These are phyloP conservation scores for Bruchidius siliquastri DNA, from an alignment of 2,888 invertebrate species.

Conservation along the genomic window DNA sequence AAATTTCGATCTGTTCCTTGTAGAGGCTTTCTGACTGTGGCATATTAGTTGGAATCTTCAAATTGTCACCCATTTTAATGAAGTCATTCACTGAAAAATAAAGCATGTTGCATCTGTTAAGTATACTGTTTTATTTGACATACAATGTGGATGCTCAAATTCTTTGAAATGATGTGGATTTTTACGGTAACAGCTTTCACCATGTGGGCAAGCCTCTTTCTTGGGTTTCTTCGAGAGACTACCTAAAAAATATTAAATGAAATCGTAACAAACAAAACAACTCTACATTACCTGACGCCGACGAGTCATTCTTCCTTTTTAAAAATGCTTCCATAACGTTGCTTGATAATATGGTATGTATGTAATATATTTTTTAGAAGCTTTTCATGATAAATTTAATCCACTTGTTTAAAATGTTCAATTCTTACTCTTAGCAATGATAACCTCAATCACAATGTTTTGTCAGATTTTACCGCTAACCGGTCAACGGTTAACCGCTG, in stretches of 20 bases:
- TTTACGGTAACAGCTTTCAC: conserved; percentile 72
- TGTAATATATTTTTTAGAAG: neutral
- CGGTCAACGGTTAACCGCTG: too few relatives aligned
- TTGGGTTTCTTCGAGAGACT: conserved; percentile 25
- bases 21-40: conserved; percentile 53
- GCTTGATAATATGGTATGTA: neutral
- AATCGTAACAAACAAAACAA: conserved; percentile 2
- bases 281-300: conserved; percentile 1
- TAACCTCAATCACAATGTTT: neutral
- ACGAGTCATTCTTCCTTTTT: conserved; percentile 3
- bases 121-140: conserved; percentile 36
- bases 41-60: conserved; percentile 54
- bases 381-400: neutral
- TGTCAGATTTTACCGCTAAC: too few relatives aligned
- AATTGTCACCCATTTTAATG: conserved; percentile 48
- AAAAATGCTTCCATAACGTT: conserved; percentile 6
- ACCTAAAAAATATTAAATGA: neutral
- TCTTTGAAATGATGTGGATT: conserved; percentile 82
- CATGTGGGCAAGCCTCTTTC: conserved; percentile 66
- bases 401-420: neutral
- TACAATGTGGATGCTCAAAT: conserved; percentile 76
- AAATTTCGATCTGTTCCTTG: conserved; percentile 57
- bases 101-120: neutral
- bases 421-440: neutral
- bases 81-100: conserved; percentile 59